These are phyloP conservation scores for Hippocampus barbouri DNA, from an alignment of 2,113 vertebrate species.

Conservation along the genomic window DNA sequence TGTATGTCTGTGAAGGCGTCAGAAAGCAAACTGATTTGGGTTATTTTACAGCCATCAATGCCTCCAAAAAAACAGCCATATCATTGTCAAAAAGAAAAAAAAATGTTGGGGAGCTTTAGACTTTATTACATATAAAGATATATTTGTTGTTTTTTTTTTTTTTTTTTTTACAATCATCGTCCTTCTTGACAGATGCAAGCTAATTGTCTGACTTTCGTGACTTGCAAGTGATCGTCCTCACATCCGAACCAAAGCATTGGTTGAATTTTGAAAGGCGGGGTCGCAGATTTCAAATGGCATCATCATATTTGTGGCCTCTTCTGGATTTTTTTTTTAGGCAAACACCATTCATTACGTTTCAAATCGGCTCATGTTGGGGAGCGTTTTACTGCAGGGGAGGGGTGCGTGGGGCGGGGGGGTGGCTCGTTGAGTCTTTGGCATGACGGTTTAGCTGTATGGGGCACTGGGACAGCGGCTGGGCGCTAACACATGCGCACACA, in stretches of 20 bases:
- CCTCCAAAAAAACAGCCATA: constrained; percentile 18
- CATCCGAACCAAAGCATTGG: no score
- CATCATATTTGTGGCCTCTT: constrained; percentile 22
- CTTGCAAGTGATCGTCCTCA: constrained; percentile 53
- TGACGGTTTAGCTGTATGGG: constrained; percentile 78
- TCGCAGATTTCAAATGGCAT: constrained; percentile 24
- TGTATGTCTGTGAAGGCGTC: constrained; percentile 55
- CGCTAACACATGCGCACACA: constrained; percentile 39
- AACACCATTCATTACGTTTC: background rate
- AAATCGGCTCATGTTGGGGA: constrained; percentile 24
- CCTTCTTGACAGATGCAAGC: constrained; percentile 46
- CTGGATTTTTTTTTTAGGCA: constrained; percentile 1
- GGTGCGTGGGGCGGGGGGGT: no score
- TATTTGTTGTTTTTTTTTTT: background rate
- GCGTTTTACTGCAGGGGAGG: constrained; percentile 18
- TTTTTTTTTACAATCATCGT: constrained; percentile 52
- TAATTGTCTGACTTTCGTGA: constrained; percentile 51
- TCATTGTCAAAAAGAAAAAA: constrained; percentile 27
- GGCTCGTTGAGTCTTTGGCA: constrained; percentile 75
- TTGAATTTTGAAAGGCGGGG: no score
- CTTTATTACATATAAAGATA: constrained; percentile 3
- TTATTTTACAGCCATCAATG: constrained; percentile 52
- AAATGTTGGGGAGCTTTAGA: constrained; percentile 16
- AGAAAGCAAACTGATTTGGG: constrained; percentile 57
- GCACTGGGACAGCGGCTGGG: constrained; percentile 44